Conservation (phyloP, 2,888 invertebrate species). For the Rotaria sp. region DNA sequence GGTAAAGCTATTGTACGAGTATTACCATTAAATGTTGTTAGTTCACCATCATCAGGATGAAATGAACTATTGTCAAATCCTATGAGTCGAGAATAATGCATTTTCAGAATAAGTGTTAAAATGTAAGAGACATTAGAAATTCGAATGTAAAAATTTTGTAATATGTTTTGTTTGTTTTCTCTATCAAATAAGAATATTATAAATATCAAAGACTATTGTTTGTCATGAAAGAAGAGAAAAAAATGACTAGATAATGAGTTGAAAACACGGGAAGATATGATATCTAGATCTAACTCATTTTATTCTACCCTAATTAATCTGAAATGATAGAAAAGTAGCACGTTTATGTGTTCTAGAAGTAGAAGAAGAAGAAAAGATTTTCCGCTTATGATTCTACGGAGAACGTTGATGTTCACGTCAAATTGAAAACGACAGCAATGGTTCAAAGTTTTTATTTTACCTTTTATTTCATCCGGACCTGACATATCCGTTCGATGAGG, state of each 20-base stretch:
- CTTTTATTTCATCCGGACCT: not conserved
- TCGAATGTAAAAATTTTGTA: not conserved
- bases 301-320: not conserved
- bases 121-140: not conserved
- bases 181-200: not conserved
- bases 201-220: not conserved
- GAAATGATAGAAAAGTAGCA: not conserved
- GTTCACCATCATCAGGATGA: slow-evolving; percentile 12
- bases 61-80: slow-evolving; percentile 24
- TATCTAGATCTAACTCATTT: not conserved
- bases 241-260: not conserved
- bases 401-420: not conserved
- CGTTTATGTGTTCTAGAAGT: not conserved
- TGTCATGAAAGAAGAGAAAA: not conserved
- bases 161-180: too few relatives aligned
- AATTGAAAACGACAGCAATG: not conserved
- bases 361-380: not conserved
- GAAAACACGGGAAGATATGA: not conserved
- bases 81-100: not conserved
- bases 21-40: not conserved
- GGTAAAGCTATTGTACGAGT: not conserved
- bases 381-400: not conserved
- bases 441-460: not conserved
- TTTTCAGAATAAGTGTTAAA: not conserved
- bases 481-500: not conserved